A percentile compares a stretch with the other conserved stretches of the same genome.
phyloP scores from a whole-genome alignment of 2,888 invertebrate species.

The Malacosoma neustria region DNA sequence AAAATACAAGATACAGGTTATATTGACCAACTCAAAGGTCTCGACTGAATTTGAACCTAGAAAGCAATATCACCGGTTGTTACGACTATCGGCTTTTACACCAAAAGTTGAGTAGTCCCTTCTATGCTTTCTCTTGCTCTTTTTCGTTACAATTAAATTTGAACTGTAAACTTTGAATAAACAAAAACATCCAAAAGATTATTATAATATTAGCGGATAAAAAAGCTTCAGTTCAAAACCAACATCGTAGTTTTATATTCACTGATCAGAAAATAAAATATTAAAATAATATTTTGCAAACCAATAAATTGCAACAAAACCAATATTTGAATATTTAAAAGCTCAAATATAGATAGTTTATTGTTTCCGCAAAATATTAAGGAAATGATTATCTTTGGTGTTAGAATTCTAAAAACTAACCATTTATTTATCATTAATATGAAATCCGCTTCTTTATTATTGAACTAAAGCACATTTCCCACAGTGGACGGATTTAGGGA shows the following conservation, averaged over 20 bases:
- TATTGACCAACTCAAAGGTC: too few relatives aligned
- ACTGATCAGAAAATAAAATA: not conserved
- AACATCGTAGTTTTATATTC: not conserved
- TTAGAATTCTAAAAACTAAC: not conserved
- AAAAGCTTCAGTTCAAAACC: too few relatives aligned
- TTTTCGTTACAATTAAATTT: too few relatives aligned
- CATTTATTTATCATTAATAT: not conserved
- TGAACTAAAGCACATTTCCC: not conserved
- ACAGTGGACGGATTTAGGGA: slow-evolving; percentile 1
- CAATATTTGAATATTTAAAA: not conserved
- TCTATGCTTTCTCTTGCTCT: too few relatives aligned
- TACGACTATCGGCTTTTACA: too few relatives aligned
- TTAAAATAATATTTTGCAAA: not conserved
- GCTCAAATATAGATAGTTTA: not conserved
- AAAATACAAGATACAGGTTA: too few relatives aligned
- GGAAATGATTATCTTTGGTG: not conserved
- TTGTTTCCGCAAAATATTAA: not conserved
- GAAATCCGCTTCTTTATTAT: not conserved
- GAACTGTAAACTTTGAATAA: too few relatives aligned
- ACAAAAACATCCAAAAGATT: too few relatives aligned
- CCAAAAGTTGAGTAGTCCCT: too few relatives aligned
- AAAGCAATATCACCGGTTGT: too few relatives aligned
- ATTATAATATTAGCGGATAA: too few relatives aligned
- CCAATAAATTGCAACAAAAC: not conserved
- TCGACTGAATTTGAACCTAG: too few relatives aligned